These are phyloP conservation scores for Spea hammondii DNA, from an alignment of 2,797 vertebrate species.

Conservation along the genomic window DNA sequence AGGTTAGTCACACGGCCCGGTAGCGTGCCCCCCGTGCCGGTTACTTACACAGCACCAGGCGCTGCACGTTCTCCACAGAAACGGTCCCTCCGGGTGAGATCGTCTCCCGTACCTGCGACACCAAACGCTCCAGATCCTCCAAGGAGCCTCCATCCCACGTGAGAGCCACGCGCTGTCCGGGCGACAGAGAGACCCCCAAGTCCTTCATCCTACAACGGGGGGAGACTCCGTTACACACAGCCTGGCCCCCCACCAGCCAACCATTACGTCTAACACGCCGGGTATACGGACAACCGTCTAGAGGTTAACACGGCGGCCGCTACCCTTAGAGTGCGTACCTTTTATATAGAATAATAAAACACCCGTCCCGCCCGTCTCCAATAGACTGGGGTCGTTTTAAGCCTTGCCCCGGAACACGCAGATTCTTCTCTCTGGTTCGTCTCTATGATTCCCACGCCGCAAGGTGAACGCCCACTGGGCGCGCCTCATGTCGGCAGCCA, in stretches of 20 bases:
- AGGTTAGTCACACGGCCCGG: background rate
- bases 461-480: too few species aligned
- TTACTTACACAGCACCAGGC: constrained; percentile 76
- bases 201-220: constrained; percentile 13
- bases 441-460: too few species aligned
- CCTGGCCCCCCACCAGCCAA: background rate
- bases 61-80: constrained; percentile 80
- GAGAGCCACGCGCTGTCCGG: constrained; percentile 77
- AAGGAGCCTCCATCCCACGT: constrained; percentile 76
- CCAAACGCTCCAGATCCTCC: constrained; percentile 69
- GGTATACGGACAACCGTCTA: background rate
- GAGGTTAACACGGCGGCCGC: too few species aligned
- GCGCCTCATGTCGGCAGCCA: background rate
- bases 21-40: background rate
- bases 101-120: constrained; percentile 61
- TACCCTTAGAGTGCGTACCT: too few species aligned
- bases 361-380: too few species aligned
- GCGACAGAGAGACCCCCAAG: background rate
- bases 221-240: background rate
- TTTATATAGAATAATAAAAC: too few species aligned
- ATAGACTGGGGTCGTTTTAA: too few species aligned
- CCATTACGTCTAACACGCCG: too few species aligned
- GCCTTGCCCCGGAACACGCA: too few species aligned
- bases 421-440: too few species aligned
- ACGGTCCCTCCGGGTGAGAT: constrained; percentile 72